These are phyloP conservation scores for Opisthograptis luteolata DNA, from an alignment of 2,888 invertebrate genomes.

Conservation along the genomic window DNA sequence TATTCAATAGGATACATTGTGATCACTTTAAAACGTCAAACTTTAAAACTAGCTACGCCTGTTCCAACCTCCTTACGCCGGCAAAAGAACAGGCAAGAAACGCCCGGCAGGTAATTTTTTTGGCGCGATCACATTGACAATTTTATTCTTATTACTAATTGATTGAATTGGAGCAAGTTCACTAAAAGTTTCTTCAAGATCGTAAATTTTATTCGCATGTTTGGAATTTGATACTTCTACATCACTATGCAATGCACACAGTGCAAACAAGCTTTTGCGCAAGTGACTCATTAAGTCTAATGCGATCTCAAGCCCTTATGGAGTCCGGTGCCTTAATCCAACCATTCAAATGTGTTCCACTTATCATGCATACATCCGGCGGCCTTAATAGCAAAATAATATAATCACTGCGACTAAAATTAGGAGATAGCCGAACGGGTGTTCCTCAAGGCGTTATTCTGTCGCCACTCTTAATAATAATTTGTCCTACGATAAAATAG, in stretches of 20 bases:
- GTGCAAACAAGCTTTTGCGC: constrained; percentile 25
- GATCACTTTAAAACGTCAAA: no score
- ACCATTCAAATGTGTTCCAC: constrained; percentile 61
- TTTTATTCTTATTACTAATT: no score
- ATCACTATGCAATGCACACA: neutral
- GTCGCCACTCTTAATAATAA: constrained; percentile 10
- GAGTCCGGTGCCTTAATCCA: constrained; percentile 44
- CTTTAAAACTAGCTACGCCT: no score
- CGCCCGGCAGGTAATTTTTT: no score
- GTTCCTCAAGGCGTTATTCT: constrained; percentile 24
- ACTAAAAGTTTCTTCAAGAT: no score
- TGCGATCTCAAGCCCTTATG: constrained; percentile 39
- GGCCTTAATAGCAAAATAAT: constrained; percentile 59
- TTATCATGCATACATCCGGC: constrained; percentile 62
- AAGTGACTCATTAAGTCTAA: constrained; percentile 33
- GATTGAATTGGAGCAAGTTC: no score
- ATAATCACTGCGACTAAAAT: constrained; percentile 41
- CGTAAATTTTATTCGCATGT: no score
- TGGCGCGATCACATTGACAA: no score
- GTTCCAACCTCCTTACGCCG: no score
- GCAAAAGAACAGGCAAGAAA: no score
- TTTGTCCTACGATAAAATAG: constrained; percentile 13
- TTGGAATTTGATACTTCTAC: no score
- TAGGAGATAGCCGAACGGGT: constrained; percentile 20
- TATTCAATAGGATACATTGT: no score